Evolutionary conservation across 2,113 vertebrate species (phyloP).

Genomic region (Sinocyclocheilus grahami): DNA sequence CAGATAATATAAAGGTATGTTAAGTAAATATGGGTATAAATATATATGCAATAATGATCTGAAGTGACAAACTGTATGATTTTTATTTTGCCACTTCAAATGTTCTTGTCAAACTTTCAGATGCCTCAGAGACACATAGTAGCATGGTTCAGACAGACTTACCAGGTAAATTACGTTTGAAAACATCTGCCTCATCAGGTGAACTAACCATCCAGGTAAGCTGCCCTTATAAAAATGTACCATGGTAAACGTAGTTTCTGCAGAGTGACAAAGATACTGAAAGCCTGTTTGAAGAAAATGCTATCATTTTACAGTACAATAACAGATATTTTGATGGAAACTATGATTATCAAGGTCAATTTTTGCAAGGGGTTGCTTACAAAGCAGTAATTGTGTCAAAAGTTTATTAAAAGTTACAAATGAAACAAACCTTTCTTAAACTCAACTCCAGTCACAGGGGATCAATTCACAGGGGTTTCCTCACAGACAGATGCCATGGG

Average conservation of each 20-base stretch:
- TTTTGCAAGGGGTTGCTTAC: constrained; percentile 20
- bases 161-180: constrained; percentile 51
- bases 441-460: constrained; percentile 63
- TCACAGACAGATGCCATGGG: constrained; percentile 52
- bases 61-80: neutral
- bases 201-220: constrained; percentile 7
- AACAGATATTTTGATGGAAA: neutral
- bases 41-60: neutral
- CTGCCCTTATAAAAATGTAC: constrained; percentile 1
- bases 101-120: constrained; percentile 39
- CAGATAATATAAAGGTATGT: neutral
- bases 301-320: neutral
- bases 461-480: constrained; percentile 52
- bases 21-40: neutral
- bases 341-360: constrained; percentile 20
- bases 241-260: constrained; percentile 16
- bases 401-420: neutral
- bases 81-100: neutral
- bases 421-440: neutral
- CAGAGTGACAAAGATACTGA: neutral
- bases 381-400: neutral
- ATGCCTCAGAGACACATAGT: constrained; percentile 51
- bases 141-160: constrained; percentile 53
- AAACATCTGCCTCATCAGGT: neutral
- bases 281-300: neutral